A percentile compares a stretch with the other conserved stretches of the same genome.
These are phyloP conservation scores for Dipodomys spectabilis DNA, from an alignment of 2,113 vertebrate species.

Conservation along the genomic window DNA sequence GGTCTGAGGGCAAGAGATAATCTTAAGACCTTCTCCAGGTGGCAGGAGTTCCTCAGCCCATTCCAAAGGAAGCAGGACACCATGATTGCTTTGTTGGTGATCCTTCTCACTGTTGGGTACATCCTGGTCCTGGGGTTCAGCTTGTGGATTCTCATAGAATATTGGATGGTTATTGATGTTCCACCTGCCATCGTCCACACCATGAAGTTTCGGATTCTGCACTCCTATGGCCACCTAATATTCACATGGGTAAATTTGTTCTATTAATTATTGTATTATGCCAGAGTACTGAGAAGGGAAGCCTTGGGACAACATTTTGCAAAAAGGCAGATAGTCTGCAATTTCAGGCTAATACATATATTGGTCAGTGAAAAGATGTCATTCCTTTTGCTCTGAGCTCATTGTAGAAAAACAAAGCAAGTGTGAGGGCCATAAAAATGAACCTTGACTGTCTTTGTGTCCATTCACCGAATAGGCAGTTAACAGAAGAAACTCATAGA, in stretches of 20 bases:
- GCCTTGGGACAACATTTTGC: not conserved
- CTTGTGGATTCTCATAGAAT: not conserved
- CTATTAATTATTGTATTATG: not conserved
- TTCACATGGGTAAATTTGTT: not conserved
- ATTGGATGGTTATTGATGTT: not conserved
- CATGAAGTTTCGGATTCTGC: not conserved
- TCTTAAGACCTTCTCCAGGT: not conserved
- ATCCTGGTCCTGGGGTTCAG: not conserved
- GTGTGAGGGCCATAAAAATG: not conserved
- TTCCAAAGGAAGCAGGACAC: not conserved
- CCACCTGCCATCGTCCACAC: not conserved
- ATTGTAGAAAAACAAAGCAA: not conserved
- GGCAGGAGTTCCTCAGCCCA: not conserved
- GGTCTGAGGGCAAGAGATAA: not conserved
- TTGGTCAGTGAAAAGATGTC: not conserved
- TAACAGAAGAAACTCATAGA: not conserved
- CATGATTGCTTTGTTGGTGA: not conserved
- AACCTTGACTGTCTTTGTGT: not conserved
- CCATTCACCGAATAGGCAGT: too few relatives aligned
- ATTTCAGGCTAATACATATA: not conserved
- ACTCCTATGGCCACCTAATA: not conserved
- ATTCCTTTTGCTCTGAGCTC: not conserved
- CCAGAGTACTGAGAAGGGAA: not conserved
- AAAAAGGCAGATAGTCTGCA: not conserved
- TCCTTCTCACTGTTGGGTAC: not conserved